Evolutionary conservation across 2,113 vertebrate species (phyloP), one percentile per base, ranked within the genome.

Genomic region (Melanerpes aurifrons): DNA sequence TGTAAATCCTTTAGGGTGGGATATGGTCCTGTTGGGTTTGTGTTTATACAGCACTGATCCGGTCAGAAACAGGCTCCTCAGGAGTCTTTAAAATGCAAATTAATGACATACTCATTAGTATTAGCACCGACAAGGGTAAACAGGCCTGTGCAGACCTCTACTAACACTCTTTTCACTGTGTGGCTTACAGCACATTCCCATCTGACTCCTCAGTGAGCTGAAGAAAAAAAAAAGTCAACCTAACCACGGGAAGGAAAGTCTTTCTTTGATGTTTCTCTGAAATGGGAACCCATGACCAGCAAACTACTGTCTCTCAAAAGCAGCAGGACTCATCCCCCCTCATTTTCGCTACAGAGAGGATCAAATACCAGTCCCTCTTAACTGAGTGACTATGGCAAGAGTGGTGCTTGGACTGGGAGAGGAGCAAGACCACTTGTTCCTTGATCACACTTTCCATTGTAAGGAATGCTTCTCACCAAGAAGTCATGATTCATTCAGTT

Each of bases 121-220:
- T 3, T 10, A 72, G 86, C 56, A 76, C 16, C 16, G 22, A 10
- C 16, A 76, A 63, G 28, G 31, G 18, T 59, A 18, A 76, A 40
- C 3, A 1, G 53, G 40, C 43, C 35, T 40, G 28, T 2, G 1
- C 29, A 81, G 26, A 70, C 10, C 19, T 7, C 1, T 0, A 22
- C 29, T 37, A 24, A 48, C 16, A 9, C 6, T 43, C 62, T n/a
- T 26, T 10, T 35, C 47, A 10, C 40, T 14, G 35, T 4, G 21
- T 1, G 2, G 29, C 40, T 80, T 56, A 82, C 7, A 73, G 88
- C 62, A 94, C 12, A 18, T 45, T 89, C 70, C 69, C 19, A 31
- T 20, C 47, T 31, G 76, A 73, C 10, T 84, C 47, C 29, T 57
- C 13, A 45, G 45, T 5, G 58, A 35, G 24, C 26, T 7, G 4